phyloP scores from a whole-genome alignment of 2,888 invertebrate species.

The Tipula helvola region DNA sequence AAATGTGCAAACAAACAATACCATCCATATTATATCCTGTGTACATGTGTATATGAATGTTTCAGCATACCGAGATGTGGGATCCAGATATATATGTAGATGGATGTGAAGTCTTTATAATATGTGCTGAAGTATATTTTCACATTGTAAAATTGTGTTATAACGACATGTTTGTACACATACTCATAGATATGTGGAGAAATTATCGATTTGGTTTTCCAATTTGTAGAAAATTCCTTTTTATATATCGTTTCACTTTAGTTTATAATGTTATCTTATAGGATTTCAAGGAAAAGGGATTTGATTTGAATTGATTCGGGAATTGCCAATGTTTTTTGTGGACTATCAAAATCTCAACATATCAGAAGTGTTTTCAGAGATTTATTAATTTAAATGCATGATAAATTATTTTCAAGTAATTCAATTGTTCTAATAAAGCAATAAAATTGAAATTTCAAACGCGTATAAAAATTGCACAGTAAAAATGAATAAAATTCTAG shows the following conservation, averaged over 20 bases:
- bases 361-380: too few species aligned
- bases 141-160: background rate
- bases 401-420: too few species aligned
- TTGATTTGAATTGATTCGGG: background rate
- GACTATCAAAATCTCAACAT: background rate
- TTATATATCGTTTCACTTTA: background rate
- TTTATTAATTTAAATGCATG: too few species aligned
- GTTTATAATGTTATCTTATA: background rate
- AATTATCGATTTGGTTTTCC: background rate
- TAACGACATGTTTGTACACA: background rate
- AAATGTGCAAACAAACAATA: background rate
- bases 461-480: too few species aligned
- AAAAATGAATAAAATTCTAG: too few species aligned
- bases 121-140: background rate
- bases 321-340: background rate
- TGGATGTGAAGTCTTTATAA: background rate
- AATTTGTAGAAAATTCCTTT: background rate
- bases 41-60: background rate
- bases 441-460: too few species aligned
- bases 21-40: background rate
- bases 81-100: background rate
- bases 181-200: background rate
- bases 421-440: too few species aligned
- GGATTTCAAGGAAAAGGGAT: background rate
- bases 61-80: background rate